These are phyloP conservation scores for Erpetoichthys calabaricus DNA, from an alignment of 2,797 vertebrate genomes.

Conservation along the genomic window DNA sequence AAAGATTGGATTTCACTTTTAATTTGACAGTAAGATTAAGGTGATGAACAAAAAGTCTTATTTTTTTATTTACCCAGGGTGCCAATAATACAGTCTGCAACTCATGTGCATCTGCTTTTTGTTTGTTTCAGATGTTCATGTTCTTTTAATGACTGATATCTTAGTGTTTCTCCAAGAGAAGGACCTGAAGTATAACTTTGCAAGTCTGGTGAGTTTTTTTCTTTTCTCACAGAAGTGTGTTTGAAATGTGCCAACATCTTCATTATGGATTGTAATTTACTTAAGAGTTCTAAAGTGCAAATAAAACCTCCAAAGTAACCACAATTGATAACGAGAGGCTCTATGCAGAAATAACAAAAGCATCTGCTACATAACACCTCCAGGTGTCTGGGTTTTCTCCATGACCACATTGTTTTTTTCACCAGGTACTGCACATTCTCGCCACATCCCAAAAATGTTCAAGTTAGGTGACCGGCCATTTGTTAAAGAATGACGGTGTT, in stretches of 20 bases:
- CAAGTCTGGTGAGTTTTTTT: conserved; percentile 46
- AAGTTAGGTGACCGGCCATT: too few species aligned
- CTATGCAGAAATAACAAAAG: not conserved
- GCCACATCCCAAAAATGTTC: too few species aligned
- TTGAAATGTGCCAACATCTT: too few species aligned
- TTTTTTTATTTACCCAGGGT: not conserved
- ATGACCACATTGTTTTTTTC: too few species aligned
- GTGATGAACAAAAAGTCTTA: not conserved
- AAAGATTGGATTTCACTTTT: not conserved
- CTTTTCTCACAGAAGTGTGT: not conserved
- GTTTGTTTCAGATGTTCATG: conserved; percentile 53
- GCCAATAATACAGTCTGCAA: not conserved
- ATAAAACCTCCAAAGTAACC: not conserved
- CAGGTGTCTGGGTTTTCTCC: too few species aligned
- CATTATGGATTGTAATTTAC: too few species aligned
- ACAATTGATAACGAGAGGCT: not conserved
- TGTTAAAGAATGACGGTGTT: too few species aligned
- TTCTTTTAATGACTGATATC: conserved; percentile 66
- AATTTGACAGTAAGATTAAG: not conserved
- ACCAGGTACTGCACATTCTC: too few species aligned
- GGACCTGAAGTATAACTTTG: conserved; percentile 76
- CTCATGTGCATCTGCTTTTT: not conserved
- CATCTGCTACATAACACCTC: too few species aligned
- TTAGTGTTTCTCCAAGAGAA: conserved; percentile 74
- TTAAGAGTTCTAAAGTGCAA: too few species aligned